phyloP scores from a whole-genome alignment of 2,797 vertebrate species.

The Halcyon chelicuti region DNA sequence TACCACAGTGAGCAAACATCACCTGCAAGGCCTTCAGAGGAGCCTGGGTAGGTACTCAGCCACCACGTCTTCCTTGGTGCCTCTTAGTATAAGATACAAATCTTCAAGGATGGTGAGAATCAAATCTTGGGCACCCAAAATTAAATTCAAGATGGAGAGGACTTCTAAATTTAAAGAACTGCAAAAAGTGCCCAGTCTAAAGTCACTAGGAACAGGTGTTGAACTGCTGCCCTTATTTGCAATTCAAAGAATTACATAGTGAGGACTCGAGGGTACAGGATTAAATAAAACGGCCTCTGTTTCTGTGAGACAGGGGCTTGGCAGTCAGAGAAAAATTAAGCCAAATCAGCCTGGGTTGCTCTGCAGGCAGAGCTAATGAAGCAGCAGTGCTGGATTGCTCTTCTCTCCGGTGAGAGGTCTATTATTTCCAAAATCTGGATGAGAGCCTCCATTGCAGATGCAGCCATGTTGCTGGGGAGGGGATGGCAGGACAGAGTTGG shows the following conservation, averaged over 20 bases:
- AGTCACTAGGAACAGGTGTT: neutral
- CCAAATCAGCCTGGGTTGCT: rapidly evolving
- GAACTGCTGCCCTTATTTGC: neutral
- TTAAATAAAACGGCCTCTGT: neutral
- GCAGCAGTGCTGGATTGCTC: neutral
- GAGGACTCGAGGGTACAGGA: neutral
- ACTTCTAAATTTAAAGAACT: neutral
- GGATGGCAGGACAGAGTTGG: neutral
- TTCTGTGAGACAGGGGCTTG: neutral
- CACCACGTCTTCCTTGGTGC: neutral
- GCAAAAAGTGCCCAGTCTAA: neutral
- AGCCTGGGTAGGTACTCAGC: neutral
- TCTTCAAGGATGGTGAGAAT: rapidly evolving
- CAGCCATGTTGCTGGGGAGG: neutral
- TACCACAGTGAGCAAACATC: neutral
- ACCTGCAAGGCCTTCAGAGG: neutral
- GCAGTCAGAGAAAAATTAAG: neutral
- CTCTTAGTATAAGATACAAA: neutral
- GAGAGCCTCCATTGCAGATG: neutral
- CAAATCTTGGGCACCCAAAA: neutral
- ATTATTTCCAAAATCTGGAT: neutral
- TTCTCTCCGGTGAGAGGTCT: neutral
- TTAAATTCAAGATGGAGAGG: neutral
- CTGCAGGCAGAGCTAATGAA: neutral
- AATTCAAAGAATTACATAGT: neutral